These are phyloP conservation scores for Corythoichthys haematopterus DNA, from an alignment of 2,113 vertebrate species.

Conservation along the genomic window DNA sequence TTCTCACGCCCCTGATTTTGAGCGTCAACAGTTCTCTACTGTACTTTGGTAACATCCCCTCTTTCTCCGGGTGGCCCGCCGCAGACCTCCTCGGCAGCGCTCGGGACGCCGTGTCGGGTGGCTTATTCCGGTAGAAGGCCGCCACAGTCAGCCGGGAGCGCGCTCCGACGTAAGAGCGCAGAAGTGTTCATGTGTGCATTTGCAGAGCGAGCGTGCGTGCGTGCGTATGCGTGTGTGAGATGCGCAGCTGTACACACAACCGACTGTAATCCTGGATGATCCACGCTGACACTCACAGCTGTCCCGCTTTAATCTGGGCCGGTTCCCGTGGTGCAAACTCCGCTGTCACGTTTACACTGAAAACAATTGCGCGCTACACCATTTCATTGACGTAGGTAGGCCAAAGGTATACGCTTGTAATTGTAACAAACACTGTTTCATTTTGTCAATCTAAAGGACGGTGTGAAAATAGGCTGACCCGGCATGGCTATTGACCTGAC, in stretches of 20 bases:
- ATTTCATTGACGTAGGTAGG: not conserved
- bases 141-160: not conserved
- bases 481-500: too few species aligned
- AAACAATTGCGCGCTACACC: not conserved
- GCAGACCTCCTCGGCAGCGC: not conserved
- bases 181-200: constrained; percentile 20
- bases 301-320: constrained; percentile 54
- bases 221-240: constrained; percentile 19
- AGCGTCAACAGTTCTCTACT: constrained; percentile 1
- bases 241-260: constrained; percentile 59
- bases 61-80: constrained; percentile 7
- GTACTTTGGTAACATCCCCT: constrained; percentile 27
- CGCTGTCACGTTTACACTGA: constrained; percentile 12
- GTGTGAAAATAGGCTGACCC: too few species aligned
- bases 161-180: not conserved
- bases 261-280: constrained; percentile 75
- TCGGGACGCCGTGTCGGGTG: constrained; percentile 7
- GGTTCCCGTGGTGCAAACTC: not conserved
- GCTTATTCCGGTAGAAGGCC: constrained; percentile 6
- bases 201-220: constrained; percentile 17
- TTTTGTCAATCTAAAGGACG: too few species aligned
- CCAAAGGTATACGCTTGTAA: not conserved
- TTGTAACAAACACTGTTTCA: too few species aligned
- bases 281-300: constrained; percentile 76
- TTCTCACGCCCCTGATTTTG: too few species aligned